Conservation (phyloP, 2,113 vertebrate genomes). For the Indri indri region DNA sequence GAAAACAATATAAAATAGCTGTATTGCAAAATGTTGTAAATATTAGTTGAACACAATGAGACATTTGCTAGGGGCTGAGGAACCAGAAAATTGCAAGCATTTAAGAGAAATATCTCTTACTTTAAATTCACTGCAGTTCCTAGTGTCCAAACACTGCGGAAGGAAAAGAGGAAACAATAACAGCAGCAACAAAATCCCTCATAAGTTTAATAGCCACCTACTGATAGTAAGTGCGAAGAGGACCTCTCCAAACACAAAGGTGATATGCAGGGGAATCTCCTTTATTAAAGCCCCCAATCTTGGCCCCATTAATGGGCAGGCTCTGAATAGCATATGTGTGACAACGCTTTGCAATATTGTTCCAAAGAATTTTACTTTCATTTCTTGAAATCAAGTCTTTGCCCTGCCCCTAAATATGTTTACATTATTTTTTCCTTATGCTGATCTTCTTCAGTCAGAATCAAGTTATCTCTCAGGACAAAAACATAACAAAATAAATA, state of each 20-base stretch:
- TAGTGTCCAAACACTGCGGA: conserved; percentile 51
- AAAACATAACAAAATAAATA: not conserved
- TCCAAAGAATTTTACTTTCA: conserved; percentile 58
- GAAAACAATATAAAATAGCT: conserved; percentile 75
- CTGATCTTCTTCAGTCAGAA: not conserved
- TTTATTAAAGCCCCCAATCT: conserved; percentile 80
- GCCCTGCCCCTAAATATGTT: not conserved
- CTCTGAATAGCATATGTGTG: conserved; percentile 61
- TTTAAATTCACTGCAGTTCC: conserved; percentile 78
- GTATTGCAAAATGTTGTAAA: conserved; percentile 75
- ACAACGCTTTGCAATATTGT: conserved; percentile 70
- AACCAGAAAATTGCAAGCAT: conserved; percentile 81
- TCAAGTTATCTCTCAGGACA: not conserved
- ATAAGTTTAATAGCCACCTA: conserved; percentile 75
- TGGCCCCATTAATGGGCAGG: conserved; percentile 53
- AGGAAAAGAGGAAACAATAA: conserved; percentile 37
- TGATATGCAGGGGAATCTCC: conserved; percentile 78
- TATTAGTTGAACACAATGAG: conserved; percentile 72
- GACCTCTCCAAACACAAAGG: conserved; percentile 62
- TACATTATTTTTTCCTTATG: not conserved
- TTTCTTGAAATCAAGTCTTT: conserved; percentile 40
- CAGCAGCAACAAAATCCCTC: conserved; percentile 34
- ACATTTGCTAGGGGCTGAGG: conserved; percentile 65
- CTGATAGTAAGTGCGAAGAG: conserved; percentile 76
- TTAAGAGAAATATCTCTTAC: conserved; percentile 81